Evolutionary conservation across 2,113 vertebrate genomes (phyloP), one percentile per base, ranked within the genome.

Genomic region (Montifringilla adamsi): DNA sequence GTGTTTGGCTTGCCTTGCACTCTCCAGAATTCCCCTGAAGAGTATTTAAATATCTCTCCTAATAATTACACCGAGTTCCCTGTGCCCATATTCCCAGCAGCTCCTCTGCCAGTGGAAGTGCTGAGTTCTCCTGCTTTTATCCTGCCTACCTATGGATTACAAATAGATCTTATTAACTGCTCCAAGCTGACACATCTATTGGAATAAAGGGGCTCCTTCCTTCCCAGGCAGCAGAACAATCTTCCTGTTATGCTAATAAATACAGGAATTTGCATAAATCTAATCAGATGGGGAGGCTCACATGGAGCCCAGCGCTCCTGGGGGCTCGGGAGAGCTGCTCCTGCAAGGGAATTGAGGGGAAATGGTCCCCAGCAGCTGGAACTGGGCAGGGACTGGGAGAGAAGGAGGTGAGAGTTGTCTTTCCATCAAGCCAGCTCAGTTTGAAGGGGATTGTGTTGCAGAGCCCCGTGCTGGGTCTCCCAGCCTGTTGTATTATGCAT

Each of bases 161-260:
- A 84, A 79, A 91, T 52, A 93, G 69, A 87, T 96, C 87, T 95
- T 87, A 82, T 73, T 96, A 96, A 94, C 44, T 90, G 95, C 84
- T 91, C 82, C 59, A 35, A 72, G 86, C 66, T 87, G 94, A 95
- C 84, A 83, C 67, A 64, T 91, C 78, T 31, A 23, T 60, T 87
- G 80, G 84, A 93, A 94, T 90, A 79, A 85, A 79, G 70, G 74
- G 62, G 70, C 87, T 94, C 37, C 8, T 91, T 93, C 41, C 90
- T 83, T 85, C 92, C 58, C 90, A 90, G 87, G 78, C 84, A 79
- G 62, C 90, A 76, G 92, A 94, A 79, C 58, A 87, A 82, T 73
- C 78, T 93, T 63, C 75, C 82, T 73, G 44, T 84, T 90, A 87
- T 85, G 85, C 85, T 85, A 87, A 94, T 89, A 95, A 94, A 96